These are phyloP conservation scores for Scaptomyza hsui DNA, from an alignment of 1,140 invertebrate species.

Conservation along the genomic window DNA sequence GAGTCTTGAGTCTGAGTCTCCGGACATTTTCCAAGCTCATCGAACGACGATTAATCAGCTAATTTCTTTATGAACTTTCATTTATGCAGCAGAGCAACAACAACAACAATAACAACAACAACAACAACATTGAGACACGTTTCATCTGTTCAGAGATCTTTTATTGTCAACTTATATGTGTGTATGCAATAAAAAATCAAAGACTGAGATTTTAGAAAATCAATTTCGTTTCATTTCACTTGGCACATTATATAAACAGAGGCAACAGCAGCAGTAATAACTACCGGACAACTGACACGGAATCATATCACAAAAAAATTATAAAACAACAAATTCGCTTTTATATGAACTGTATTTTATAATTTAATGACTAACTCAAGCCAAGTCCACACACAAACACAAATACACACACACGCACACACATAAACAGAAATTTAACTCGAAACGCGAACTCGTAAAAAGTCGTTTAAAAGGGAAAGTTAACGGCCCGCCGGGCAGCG, in stretches of 20 bases:
- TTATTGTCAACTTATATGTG: slow-evolving; percentile 52
- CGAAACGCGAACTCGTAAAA: slow-evolving; percentile 66
- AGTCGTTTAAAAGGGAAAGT: slow-evolving; percentile 81
- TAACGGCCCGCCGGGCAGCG: slow-evolving; percentile 35
- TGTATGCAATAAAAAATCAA: slow-evolving; percentile 63
- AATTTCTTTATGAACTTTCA: slow-evolving; percentile 83
- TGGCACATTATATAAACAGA: slow-evolving; percentile 56
- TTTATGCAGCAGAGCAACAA: slow-evolving; percentile 64
- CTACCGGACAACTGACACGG: slow-evolving; percentile 14
- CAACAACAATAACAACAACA: slow-evolving; percentile 29
- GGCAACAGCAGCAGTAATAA: slow-evolving; percentile 4
- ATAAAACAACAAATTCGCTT: slow-evolving; percentile 73
- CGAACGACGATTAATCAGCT: slow-evolving; percentile 81
- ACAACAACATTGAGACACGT: slow-evolving; percentile 72
- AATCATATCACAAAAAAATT: slow-evolving; percentile 57
- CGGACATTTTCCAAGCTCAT: slow-evolving; percentile 81
- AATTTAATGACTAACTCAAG: slow-evolving; percentile 72
- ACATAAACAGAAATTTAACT: slow-evolving; percentile 32
- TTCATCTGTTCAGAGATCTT: slow-evolving; percentile 48
- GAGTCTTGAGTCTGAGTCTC: slow-evolving; percentile 39
- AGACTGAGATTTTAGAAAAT: slow-evolving; percentile 71
- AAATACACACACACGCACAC: neutral
- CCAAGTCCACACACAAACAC: slow-evolving; percentile 34
- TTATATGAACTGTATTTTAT: slow-evolving; percentile 81
- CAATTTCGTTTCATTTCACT: slow-evolving; percentile 59